A percentile compares a stretch with the other conserved stretches of the same genome.
Conservation (phyloP, 2,888 invertebrate genomes). For the Euphydryas editha region DNA sequence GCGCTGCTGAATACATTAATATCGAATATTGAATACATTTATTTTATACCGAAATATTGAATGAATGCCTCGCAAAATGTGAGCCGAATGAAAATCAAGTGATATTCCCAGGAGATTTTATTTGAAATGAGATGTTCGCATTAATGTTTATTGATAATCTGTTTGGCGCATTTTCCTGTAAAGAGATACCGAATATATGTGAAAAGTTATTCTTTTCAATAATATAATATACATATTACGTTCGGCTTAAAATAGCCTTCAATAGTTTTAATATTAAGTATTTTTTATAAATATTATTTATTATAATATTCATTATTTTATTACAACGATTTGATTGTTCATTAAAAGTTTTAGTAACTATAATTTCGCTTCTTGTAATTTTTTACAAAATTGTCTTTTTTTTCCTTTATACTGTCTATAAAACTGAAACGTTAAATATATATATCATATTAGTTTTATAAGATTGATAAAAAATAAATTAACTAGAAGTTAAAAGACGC, state of each 20-base stretch:
- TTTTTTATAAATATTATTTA: no score
- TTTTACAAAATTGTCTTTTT: no score
- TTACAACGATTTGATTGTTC: no score
- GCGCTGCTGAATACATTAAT: constrained; percentile 81
- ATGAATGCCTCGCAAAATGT: constrained; percentile 71
- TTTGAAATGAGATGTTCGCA: constrained; percentile 65
- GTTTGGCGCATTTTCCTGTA: constrained; percentile 43
- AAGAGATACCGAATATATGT: constrained; percentile 27
- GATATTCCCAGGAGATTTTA: constrained; percentile 67
- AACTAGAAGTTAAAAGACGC: no score
- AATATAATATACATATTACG: not conserved
- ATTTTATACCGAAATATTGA: constrained; percentile 73
- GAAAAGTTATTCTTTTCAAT: constrained; percentile 27
- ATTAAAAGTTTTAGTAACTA: no score
- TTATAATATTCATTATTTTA: not conserved
- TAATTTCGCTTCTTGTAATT: no score
- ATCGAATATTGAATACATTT: constrained; percentile 83
- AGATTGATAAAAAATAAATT: no score
- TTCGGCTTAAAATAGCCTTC: not conserved
- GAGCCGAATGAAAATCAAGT: constrained; percentile 66
- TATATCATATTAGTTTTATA: no score
- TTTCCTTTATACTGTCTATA: no score
- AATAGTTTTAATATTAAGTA: no score
- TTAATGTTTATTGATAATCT: constrained; percentile 60
- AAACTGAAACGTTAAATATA: no score